Percentiles rank a stretch among this genome's conserved stretches.
These are phyloP conservation scores for Ephestia elutella DNA, from an alignment of 1,140 invertebrate genomes.

Conservation along the genomic window DNA sequence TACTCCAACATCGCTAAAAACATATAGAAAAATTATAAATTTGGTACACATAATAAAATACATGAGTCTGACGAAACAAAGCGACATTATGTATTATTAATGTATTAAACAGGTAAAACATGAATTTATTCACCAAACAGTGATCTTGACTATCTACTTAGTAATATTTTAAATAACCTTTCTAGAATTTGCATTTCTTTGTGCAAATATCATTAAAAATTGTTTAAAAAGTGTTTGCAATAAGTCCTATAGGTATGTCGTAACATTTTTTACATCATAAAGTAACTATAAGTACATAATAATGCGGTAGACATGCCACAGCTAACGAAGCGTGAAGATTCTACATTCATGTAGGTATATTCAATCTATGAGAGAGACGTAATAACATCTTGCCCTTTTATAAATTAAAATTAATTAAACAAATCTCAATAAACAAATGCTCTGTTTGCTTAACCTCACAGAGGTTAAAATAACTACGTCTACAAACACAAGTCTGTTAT, in stretches of 20 bases:
- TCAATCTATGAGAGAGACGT: too few relatives aligned
- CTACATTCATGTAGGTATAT: not conserved
- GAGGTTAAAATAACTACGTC: constrained; percentile 33
- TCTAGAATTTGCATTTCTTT: not conserved
- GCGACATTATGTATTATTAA: too few relatives aligned
- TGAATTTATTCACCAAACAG: too few relatives aligned
- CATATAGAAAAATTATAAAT: too few relatives aligned
- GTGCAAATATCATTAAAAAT: constrained; percentile 2
- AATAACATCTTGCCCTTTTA: not conserved
- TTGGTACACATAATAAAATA: too few relatives aligned
- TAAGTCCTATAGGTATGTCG: not conserved
- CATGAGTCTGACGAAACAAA: too few relatives aligned
- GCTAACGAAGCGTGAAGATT: not conserved
- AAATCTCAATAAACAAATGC: constrained; percentile 26
- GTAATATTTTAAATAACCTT: constrained; percentile 1
- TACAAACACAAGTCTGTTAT: too few relatives aligned
- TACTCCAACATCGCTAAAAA: too few relatives aligned
- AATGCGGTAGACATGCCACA: not conserved
- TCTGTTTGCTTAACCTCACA: constrained; percentile 34
- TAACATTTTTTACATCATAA: not conserved
- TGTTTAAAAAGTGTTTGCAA: not conserved
- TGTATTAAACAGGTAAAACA: not conserved
- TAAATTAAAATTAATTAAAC: not conserved
- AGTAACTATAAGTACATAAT: too few relatives aligned
- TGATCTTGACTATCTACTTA: not conserved